Evolutionary conservation across 2,797 vertebrate genomes (phyloP), one percentile per base, ranked within the genome.

Genomic region (Chelidonichthys spinosus): DNA sequence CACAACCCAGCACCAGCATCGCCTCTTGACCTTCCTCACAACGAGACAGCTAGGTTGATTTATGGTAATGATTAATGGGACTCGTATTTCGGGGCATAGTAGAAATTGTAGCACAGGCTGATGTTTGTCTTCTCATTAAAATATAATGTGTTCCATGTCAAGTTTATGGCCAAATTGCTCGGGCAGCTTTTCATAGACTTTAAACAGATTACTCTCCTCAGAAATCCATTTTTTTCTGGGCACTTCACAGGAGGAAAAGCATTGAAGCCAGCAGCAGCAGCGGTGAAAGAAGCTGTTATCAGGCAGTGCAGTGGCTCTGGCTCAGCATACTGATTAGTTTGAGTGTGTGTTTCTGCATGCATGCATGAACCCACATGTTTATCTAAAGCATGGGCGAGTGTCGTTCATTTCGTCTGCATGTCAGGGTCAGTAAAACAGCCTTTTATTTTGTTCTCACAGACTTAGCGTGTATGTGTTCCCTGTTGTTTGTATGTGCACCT

Each of bases 241-340:
- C 63, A 64, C 82, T 82, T 84, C 59, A 74, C 71, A 86, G 69
- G 53, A 55, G 7, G 36, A 18, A 32, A 58, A 79, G 69, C 59
- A 63, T 81, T 15, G 72, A 72, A 87, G 78, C 69, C 79, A 25
- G 25, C 25, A 76, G 73, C 43, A 72, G 68, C 52, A 74, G 74
- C 39, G 61, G 64, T 18, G 74, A 84, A 74, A 71, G 79, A 83
- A 82, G 76, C 81, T 83, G 81, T 90, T 90, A 91, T 92, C 90
- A 78, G 86, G 59, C 87, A 83, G 76, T 39, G 36, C 83, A 71
- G 74, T 50, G 81, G 70, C 82, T 87, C 81, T 79, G 79, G 81
- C 83, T 85, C 81, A 52, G 90, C 89, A 91, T 92, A 87, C 87
- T 86, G 88, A 93, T 92, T 68, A 82, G 78, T 60, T 62, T 78